These are phyloP conservation scores for Ophonus ardosiacus DNA, from an alignment of 2,888 invertebrate genomes.

Conservation along the genomic window DNA sequence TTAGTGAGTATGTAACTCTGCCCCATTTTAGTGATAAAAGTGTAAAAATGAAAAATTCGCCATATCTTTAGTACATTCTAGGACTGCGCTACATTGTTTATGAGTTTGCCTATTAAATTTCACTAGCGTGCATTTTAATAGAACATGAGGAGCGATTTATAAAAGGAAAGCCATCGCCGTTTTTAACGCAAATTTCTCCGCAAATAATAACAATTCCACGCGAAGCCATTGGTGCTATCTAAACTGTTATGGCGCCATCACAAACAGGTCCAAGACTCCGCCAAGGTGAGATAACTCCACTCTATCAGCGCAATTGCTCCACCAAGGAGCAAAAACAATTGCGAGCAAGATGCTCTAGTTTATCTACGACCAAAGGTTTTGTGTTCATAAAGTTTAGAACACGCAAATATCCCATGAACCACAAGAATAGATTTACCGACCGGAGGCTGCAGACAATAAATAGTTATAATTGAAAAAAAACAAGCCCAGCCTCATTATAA, in stretches of 20 bases:
- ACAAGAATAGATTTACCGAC: background rate
- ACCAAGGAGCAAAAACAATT: slow-evolving; percentile 28
- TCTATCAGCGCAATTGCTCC: slow-evolving; percentile 48
- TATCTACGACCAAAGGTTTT: slow-evolving; percentile 12
- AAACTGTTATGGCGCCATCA: slow-evolving; percentile 61
- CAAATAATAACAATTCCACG: slow-evolving; percentile 62
- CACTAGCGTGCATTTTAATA: slow-evolving; percentile 55
- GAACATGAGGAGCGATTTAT: slow-evolving; percentile 55
- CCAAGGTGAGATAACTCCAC: slow-evolving; percentile 35
- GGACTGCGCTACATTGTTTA: slow-evolving; percentile 26
- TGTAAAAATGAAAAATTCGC: slow-evolving; percentile 31
- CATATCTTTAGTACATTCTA: slow-evolving; percentile 24
- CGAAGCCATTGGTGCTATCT: slow-evolving; percentile 59
- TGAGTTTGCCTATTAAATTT: slow-evolving; percentile 44
- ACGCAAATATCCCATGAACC: background rate
- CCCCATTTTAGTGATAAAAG: background rate
- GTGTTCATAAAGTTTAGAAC: background rate
- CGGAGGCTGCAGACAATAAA: background rate
- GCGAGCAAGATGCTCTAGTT: slow-evolving; percentile 31
- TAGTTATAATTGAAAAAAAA: no score
- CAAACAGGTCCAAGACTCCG: slow-evolving; percentile 50
- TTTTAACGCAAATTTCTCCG: slow-evolving; percentile 62
- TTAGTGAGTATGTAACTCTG: background rate
- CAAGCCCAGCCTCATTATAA: no score
- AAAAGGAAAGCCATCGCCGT: slow-evolving; percentile 57